Evolutionary conservation across 2,113 vertebrate genomes (phyloP), one percentile per base, ranked within the genome.

Genomic region (Alethe castanea): DNA sequence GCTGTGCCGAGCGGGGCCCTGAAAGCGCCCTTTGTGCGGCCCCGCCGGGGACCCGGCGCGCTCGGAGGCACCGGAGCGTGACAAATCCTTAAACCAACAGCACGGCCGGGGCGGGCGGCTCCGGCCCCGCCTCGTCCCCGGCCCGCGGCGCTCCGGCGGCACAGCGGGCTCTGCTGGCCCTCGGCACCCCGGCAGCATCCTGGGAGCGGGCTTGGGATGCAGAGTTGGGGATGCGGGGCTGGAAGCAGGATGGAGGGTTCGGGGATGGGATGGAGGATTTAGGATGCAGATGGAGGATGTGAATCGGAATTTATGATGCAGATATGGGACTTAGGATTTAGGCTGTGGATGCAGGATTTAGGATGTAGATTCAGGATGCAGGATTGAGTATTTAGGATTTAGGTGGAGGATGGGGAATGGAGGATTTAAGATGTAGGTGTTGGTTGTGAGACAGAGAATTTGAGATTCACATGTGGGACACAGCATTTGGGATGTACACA

Each of bases 11-110:
- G 77, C 25, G 2, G 33, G 65, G 76, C 38, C 45, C 89, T 90
- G 85, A 89, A 94, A 95, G 91, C 31, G 5, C 54, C 90, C 52
- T 61, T 94, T 94, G 95, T 85, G 79, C 56, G 4, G 50, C 70
- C 29, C 65, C 23, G 54, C 48, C 16, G 45, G 90, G 92, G 82
- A 87, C 86, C 69, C 60, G 65, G 92, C 26, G 45, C 79, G 44
- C 90, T 73, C 87, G 81, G 78, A 73, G 65, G 33, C 88, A 84
- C 40, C 60, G 20, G 86, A 83, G 88, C 50, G 44, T 95, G 95
- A 18, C 83, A 89, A 95, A 91, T 64, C 88, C 91, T 50, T 54
- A 93, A 96, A 95, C 73, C 91, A 92, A 95, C 91, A 87, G 44
- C 29, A 45, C 5, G 44, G 73, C 57, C 2, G 3, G 47, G 45